Conservation (phyloP, 2,888 invertebrate species). For the Coelinius sp. region DNA sequence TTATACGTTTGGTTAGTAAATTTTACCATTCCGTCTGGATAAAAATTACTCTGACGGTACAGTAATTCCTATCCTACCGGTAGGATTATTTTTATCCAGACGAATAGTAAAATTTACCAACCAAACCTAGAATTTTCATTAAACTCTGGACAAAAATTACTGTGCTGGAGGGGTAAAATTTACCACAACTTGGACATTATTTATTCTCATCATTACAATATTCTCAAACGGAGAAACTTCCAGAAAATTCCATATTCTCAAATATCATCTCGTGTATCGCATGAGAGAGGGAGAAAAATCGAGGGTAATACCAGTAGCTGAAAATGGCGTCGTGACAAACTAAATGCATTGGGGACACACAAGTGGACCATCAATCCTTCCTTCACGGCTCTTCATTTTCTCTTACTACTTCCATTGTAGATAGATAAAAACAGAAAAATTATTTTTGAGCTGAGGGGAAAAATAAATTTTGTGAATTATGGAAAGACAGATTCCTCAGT, state of each 20-base stretch:
- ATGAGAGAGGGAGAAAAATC: background rate
- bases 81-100: too few relatives aligned
- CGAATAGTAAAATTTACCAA: too few relatives aligned
- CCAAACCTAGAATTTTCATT: too few relatives aligned
- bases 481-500: background rate
- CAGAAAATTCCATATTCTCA: background rate
- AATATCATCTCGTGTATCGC: background rate
- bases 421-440: background rate
- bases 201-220: too few relatives aligned
- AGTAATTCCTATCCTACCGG: too few relatives aligned
- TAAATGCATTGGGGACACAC: background rate
- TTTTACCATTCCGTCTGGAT: too few relatives aligned
- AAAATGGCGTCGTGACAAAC: constrained; percentile 7
- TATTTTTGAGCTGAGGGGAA: background rate
- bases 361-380: background rate
- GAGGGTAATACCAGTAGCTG: background rate
- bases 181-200: too few relatives aligned
- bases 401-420: background rate
- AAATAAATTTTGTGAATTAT: background rate
- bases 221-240: too few relatives aligned
- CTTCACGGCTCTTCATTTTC: background rate
- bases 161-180: too few relatives aligned
- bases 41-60: too few relatives aligned
- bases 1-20: too few relatives aligned
- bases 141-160: too few relatives aligned